Evolutionary conservation across 2,113 vertebrate species (phyloP), one percentile per base, ranked within the genome.

Genomic region (Neolamprologus kungweensis): DNA sequence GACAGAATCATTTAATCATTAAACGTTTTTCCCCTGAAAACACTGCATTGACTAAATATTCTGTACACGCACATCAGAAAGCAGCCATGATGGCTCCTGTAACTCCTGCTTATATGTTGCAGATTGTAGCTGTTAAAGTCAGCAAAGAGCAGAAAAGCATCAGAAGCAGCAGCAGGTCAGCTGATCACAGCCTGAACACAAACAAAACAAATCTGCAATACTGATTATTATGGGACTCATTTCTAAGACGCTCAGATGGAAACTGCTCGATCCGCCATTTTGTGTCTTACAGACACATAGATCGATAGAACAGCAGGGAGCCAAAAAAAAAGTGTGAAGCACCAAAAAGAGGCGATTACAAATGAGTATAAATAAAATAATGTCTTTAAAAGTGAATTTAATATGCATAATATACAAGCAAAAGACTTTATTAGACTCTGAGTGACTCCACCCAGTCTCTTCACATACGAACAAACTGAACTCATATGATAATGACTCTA

Each of bases 191-290:
- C 50, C 50, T n/a, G 50, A 51, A 51, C 8, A 51, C 50, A 53
- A 53, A 53, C 19, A 53, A 53, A 53, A n/a, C 9, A 53, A 53
- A 53, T 53, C 50, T n/a, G 5, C 50, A 53, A 53, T 53, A 53
- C 19, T 10, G 5, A 53, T n/a, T 6, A 53, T 53, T 53, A n/a
- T n/a, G 19, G 50, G 50, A 53, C 9, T 53, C 19, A 53, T 53
- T 53, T 53, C 9, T 0, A n/a, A 53, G 9, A 53, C 3, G 2
- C 50, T 51, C 51, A 53, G 51, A 53, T 53, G 5, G 5, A 53
- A n/a, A n/a, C 51, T 11, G 51, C 51, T 54, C 51, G 0, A 54
- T 6, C 51, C 51, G 0, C 51, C 51, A 54, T 54, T 54, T 54
- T 54, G 51, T 53, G 51, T 54, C 51, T 1, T 54, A 21, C n/a